Base-by-base conservation (phyloP, 2,888 invertebrate genomes). In the Amphipoea lucens region DNA sequence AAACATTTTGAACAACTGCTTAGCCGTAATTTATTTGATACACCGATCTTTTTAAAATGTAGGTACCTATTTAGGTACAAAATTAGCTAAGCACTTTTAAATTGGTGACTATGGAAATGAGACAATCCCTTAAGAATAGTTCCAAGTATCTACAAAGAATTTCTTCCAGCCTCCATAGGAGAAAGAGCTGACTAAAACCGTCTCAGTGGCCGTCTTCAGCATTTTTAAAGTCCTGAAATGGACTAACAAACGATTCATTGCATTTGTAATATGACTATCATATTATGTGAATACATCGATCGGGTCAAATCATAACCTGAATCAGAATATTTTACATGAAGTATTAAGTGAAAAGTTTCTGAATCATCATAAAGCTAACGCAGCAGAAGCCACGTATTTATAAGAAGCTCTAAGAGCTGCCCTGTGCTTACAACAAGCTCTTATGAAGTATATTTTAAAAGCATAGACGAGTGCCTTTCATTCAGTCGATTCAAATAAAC, bases 1-100 rank as follows among this genome's bases (percentile, higher is more conserved):
- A 92, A 92, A 92, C 90, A 91, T 82, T 89, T 90, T 89, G 82
- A 88, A 78, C 85, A 82, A 88, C 73, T 74, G 83, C 79, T 83
- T 84, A 77, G 74, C 78, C 82, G 69, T 86, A 63, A 83, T 76
- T 70, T 86, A 76, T 79, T 71, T 76, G 65, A 76, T 66, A 69
- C 42, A 76, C 20, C 14, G 20, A 72, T 77, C 29, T 70, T 54
- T 62, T 54, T 62, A 12, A 70, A 82, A 76, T 57, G 6, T 66
- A 76, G 66, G 76, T 82, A 14, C 11, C 11, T 63, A 54, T 20
- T 36, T 42, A 36, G 36, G 23, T 20, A 14, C 20, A 4, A 23
- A 77, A 69, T 11, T 4, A n/a, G 51, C 6, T 12, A 63, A 51
- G 6, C 1, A 45, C n/a, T 42, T 57, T 51, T 29, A 23, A 0